phyloP scores from a whole-genome alignment of 1,140 invertebrate species.

The Psix sp. region DNA sequence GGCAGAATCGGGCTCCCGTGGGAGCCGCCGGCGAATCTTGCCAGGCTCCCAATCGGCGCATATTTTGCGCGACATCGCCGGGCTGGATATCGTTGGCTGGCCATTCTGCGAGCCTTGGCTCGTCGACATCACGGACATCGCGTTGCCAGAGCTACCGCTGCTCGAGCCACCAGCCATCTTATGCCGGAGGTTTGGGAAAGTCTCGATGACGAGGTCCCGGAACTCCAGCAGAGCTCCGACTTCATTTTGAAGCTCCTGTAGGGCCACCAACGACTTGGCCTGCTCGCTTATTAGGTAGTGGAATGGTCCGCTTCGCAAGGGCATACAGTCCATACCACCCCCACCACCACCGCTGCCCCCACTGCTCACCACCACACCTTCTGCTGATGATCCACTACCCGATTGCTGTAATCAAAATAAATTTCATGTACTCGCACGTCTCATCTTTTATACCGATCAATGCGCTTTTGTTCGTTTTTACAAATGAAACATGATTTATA shows the following conservation, averaged over 20 bases:
- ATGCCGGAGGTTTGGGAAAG: conserved; percentile 90
- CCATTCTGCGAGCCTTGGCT: conserved; percentile 65
- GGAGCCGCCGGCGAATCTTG: conserved; percentile 84
- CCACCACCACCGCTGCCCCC: conserved; percentile 64
- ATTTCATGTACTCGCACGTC: too few species aligned
- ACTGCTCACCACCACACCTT: conserved; percentile 72
- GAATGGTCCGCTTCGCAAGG: conserved; percentile 82
- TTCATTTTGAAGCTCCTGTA: conserved; percentile 92
- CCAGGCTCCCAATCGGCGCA: conserved; percentile 85
- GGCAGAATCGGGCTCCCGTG: conserved; percentile 70
- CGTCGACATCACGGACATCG: conserved; percentile 68
- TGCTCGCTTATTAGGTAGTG: conserved; percentile 89
- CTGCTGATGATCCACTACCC: conserved; percentile 67
- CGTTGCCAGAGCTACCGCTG: conserved; percentile 67
- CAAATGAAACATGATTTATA: too few species aligned
- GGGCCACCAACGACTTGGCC: conserved; percentile 86
- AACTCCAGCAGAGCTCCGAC: conserved; percentile 92
- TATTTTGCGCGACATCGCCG: conserved; percentile 67
- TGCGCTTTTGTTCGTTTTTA: too few species aligned
- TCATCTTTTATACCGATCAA: too few species aligned
- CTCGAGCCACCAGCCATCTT: conserved; percentile 81
- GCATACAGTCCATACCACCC: conserved; percentile 85
- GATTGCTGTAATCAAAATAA: conserved; percentile 65
- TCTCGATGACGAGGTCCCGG: conserved; percentile 93
- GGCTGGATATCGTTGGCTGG: conserved; percentile 69